These are phyloP conservation scores for Drosophila triauraria DNA, from an alignment of 1,140 invertebrate species.

Conservation along the genomic window DNA sequence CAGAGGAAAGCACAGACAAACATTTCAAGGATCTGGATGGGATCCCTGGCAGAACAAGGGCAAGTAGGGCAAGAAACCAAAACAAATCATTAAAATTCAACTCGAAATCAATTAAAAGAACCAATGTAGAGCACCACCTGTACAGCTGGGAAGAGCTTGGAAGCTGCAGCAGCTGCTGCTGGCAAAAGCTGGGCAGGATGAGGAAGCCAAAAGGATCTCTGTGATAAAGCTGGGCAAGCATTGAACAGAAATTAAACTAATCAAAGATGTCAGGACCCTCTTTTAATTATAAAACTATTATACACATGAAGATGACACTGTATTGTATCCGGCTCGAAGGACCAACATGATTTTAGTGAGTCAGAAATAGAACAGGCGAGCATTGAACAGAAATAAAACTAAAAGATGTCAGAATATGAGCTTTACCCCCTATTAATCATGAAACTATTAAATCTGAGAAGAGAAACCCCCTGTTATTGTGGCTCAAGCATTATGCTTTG, in stretches of 20 bases:
- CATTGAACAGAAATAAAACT: no score
- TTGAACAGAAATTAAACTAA: no score
- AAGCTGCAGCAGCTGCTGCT: not conserved
- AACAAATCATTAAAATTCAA: conserved; percentile 26
- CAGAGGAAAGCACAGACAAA: conserved; percentile 7
- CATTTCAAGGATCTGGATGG: not conserved
- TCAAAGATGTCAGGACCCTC: no score
- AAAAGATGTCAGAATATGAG: no score
- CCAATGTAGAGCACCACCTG: conserved; percentile 36
- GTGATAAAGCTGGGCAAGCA: no score
- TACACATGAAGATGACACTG: not conserved
- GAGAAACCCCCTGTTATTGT: no score
- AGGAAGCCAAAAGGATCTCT: conserved; percentile 12
- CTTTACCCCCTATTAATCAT: no score
- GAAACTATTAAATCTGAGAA: no score
- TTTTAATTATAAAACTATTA: conserved; percentile 1
- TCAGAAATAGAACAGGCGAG: no score
- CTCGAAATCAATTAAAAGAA: conserved; percentile 38
- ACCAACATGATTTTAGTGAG: no score
- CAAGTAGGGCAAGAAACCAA: conserved; percentile 37
- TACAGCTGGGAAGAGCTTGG: conserved; percentile 10
- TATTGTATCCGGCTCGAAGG: no score
- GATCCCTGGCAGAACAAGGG: not conserved
- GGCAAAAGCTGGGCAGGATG: conserved; percentile 12
- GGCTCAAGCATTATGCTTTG: no score